phyloP scores from a whole-genome alignment of 2,113 vertebrate species.

The Dolichallabes microphthalmus region DNA sequence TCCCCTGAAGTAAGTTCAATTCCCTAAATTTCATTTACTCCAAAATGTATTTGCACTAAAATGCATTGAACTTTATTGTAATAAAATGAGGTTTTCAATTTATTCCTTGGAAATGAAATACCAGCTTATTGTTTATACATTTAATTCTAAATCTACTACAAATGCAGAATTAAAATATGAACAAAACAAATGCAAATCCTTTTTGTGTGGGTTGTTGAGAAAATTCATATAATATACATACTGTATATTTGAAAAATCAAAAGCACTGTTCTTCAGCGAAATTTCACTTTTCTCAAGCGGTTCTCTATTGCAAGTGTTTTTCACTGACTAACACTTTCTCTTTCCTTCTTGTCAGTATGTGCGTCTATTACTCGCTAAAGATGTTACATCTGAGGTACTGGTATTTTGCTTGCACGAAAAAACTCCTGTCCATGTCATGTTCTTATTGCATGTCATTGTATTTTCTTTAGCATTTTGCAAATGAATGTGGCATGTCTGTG shows the following conservation, averaged over 20 bases:
- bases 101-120: background rate
- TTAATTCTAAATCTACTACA: too few relatives aligned
- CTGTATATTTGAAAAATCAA: background rate
- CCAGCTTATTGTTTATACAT: background rate
- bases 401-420: constrained; percentile 54
- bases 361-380: constrained; percentile 92
- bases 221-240: background rate
- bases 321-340: constrained; percentile 83
- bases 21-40: background rate
- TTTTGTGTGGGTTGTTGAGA: background rate
- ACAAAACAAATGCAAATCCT: background rate
- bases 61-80: background rate
- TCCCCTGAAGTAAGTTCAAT: background rate
- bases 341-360: constrained; percentile 89
- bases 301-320: constrained; percentile 40
- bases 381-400: constrained; percentile 96
- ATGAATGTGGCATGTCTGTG: constrained; percentile 62
- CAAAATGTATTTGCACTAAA: background rate
- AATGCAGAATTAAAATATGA: background rate
- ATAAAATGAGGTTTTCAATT: background rate
- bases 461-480: constrained; percentile 66
- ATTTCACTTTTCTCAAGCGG: constrained; percentile 21
- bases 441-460: constrained; percentile 11
- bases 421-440: constrained; percentile 12
- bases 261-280: background rate